These are phyloP conservation scores for Myotis findleyi DNA, from an alignment of 2,797 vertebrate species.

Conservation along the genomic window DNA sequence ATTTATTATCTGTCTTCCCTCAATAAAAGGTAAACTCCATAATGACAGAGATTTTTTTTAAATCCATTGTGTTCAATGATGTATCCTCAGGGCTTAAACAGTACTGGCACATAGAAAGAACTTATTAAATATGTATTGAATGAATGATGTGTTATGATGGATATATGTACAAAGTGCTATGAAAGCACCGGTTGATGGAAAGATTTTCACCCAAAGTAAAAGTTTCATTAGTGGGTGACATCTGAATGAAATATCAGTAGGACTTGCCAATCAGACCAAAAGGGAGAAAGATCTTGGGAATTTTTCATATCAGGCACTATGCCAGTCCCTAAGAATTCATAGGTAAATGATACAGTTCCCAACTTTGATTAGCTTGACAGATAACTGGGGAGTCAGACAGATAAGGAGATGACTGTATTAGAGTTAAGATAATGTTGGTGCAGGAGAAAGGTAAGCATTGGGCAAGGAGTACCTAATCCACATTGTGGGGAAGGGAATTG, in stretches of 20 bases:
- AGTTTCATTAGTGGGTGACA: not conserved
- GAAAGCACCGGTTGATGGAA: not conserved
- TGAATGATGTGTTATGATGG: not conserved
- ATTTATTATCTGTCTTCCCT: not conserved
- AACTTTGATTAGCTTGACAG: not conserved
- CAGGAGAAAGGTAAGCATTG: not conserved
- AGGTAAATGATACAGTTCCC: not conserved
- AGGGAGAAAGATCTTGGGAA: not conserved
- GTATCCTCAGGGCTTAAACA: not conserved
- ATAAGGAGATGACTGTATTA: not conserved
- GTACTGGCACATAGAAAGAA: slow-evolving; percentile 5
- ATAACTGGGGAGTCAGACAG: not conserved
- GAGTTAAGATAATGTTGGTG: not conserved
- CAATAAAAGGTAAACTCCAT: not conserved
- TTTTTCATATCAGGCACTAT: not conserved
- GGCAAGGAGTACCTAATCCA: not conserved
- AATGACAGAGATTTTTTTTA: not conserved
- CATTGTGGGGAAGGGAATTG: not conserved
- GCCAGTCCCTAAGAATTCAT: not conserved
- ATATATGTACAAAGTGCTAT: slow-evolving; percentile 23
- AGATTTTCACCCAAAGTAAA: slow-evolving; percentile 11
- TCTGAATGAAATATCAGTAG: slow-evolving; percentile 50
- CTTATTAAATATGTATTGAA: slow-evolving; percentile 32
- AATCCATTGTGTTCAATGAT: slow-evolving; percentile 19
- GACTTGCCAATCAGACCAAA: not conserved